Evolutionary conservation across 2,888 invertebrate genomes (phyloP).

Genomic region (Volucella inflata): DNA sequence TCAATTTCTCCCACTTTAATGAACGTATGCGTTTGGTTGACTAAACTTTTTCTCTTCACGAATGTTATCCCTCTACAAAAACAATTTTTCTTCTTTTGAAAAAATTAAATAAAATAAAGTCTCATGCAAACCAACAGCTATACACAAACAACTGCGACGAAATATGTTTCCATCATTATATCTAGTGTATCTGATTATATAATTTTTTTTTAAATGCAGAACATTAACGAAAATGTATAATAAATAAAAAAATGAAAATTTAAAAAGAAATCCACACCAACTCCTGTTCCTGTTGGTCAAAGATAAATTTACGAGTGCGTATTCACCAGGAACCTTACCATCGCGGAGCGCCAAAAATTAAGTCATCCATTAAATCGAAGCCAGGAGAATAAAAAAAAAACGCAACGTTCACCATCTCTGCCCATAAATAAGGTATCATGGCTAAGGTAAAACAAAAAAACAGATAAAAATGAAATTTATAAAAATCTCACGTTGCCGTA

Average conservation of each 20-base stretch:
- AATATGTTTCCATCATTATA: no score
- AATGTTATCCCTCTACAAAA: no score
- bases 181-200: no score
- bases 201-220: slow-evolving; percentile 65
- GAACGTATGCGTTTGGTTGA: no score
- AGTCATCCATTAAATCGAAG: slow-evolving; percentile 52
- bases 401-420: neutral
- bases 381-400: slow-evolving; percentile 8
- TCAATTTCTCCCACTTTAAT: no score
- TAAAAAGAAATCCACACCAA: slow-evolving; percentile 38
- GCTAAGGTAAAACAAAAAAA: slow-evolving; percentile 25
- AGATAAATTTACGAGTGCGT: slow-evolving; percentile 59
- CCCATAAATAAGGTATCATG: slow-evolving; percentile 29
- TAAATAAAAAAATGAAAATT: neutral
- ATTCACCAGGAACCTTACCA: slow-evolving; percentile 35
- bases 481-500: slow-evolving; percentile 28
- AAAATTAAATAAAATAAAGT: no score
- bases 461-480: slow-evolving; percentile 5
- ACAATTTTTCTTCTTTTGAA: no score
- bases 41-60: no score
- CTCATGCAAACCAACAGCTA: no score
- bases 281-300: slow-evolving; percentile 41
- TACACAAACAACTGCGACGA: no score
- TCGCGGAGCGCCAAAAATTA: slow-evolving; percentile 46
- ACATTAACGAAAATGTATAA: slow-evolving; percentile 20